Percentiles rank a stretch among this genome's conserved stretches.
Conservation (phyloP, 2,888 invertebrate genomes). For the Cyclophora albipunctata region DNA sequence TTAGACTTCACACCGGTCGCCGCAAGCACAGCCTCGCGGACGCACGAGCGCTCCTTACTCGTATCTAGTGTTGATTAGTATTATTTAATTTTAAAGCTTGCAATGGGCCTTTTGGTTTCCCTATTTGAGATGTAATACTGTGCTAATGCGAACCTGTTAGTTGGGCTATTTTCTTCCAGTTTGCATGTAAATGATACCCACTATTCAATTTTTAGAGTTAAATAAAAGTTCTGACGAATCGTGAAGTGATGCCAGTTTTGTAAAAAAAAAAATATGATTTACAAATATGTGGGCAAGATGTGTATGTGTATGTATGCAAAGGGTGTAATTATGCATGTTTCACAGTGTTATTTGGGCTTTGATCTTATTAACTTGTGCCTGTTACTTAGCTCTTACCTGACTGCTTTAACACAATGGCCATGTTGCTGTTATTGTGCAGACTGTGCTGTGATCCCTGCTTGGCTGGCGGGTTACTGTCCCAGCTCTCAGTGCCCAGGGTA, state of each 20-base stretch:
- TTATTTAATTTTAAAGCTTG: background rate
- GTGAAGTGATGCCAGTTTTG: background rate
- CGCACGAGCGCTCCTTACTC: conserved; percentile 47
- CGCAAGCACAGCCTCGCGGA: conserved; percentile 87
- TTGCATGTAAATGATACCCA: background rate
- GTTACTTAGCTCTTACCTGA: conserved; percentile 26
- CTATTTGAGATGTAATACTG: background rate
- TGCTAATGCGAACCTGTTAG: background rate
- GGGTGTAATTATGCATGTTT: background rate
- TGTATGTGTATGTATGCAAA: background rate
- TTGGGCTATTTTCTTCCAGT: background rate
- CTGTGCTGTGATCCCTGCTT: conserved; percentile 52
- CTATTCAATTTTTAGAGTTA: background rate
- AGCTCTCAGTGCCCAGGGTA: conserved; percentile 52
- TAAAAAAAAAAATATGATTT: no score
- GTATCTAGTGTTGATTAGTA: conserved; percentile 25
- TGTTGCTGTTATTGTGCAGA: conserved; percentile 47
- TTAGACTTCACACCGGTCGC: conserved; percentile 93
- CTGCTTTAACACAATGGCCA: conserved; percentile 40
- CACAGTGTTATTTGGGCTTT: no score
- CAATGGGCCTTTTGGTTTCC: no score
- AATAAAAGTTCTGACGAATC: background rate
- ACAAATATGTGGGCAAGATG: background rate
- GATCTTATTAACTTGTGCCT: no score
- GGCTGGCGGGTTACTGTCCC: conserved; percentile 42